Conservation (phyloP, 2,888 invertebrate species). For the Oscheius sp. region DNA sequence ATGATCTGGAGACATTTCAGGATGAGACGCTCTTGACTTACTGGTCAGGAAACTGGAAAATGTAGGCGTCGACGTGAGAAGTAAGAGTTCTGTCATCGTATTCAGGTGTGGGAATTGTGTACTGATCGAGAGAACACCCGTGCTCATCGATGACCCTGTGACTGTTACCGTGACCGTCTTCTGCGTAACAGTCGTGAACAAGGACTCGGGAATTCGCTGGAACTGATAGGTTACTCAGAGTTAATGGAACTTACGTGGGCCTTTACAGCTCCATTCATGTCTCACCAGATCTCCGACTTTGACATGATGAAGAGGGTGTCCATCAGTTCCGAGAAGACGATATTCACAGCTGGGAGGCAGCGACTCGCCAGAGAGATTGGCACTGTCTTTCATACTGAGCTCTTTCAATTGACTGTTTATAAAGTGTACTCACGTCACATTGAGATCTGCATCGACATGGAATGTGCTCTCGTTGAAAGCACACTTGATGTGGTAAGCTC, state of each 20-base stretch:
- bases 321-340: constrained; percentile 38
- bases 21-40: constrained; percentile 5
- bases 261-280: constrained; percentile 63
- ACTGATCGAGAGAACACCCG: constrained; percentile 65
- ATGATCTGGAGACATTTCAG: constrained; percentile 33
- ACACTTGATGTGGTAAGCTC: constrained; percentile 71
- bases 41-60: constrained; percentile 70
- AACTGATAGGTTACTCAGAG: neutral
- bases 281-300: constrained; percentile 61
- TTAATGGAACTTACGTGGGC: constrained; percentile 4
- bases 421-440: constrained; percentile 60
- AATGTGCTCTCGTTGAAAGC: constrained; percentile 67
- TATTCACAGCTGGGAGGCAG: constrained; percentile 46
- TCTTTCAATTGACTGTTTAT: neutral
- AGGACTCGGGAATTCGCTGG: constrained; percentile 34
- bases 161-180: constrained; percentile 66
- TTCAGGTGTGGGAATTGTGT: constrained; percentile 65
- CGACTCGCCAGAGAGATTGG: constrained; percentile 38
- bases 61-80: constrained; percentile 63
- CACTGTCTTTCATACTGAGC: constrained; percentile 7
- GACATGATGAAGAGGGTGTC: constrained; percentile 41
- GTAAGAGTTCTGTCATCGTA: constrained; percentile 55
- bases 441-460: constrained; percentile 63
- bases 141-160: constrained; percentile 63
- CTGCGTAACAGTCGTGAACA: constrained; percentile 69